These are phyloP conservation scores for Riparia riparia DNA, from an alignment of 2,113 vertebrate species.

Conservation along the genomic window DNA sequence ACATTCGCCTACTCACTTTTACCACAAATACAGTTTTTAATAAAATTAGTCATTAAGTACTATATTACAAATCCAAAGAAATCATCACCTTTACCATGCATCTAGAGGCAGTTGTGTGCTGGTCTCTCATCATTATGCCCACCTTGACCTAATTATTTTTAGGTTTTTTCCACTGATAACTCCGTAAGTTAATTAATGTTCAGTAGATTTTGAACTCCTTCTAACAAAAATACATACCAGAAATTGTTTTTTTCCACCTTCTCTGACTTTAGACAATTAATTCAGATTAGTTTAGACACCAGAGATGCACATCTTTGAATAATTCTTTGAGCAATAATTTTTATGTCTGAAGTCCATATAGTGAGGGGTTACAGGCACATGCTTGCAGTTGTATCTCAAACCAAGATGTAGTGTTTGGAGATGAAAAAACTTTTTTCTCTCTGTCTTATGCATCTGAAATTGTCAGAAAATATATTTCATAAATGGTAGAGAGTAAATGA, in stretches of 20 bases:
- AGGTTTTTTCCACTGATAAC: background rate
- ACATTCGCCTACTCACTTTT: constrained; percentile 20
- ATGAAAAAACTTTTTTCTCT: background rate
- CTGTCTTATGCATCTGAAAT: background rate
- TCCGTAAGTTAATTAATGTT: background rate
- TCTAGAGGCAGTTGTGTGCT: background rate
- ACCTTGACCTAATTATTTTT: background rate
- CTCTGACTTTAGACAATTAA: background rate
- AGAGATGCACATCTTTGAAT: background rate
- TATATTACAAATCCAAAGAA: background rate
- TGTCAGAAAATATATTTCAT: background rate
- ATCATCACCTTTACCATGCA: background rate
- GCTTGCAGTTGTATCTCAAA: accelerated
- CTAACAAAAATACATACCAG: background rate
- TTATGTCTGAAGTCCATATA: background rate
- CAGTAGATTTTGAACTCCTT: background rate
- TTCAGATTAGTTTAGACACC: background rate
- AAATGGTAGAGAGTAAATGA: background rate
- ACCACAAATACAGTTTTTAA: background rate
- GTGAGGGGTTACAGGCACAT: background rate
- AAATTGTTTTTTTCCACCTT: background rate
- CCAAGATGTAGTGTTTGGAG: background rate
- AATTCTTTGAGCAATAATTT: background rate
- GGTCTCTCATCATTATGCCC: background rate
- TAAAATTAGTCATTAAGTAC: background rate